Base-by-base conservation (phyloP, 1,140 invertebrate species). In the Bicyclus anynana region DNA sequence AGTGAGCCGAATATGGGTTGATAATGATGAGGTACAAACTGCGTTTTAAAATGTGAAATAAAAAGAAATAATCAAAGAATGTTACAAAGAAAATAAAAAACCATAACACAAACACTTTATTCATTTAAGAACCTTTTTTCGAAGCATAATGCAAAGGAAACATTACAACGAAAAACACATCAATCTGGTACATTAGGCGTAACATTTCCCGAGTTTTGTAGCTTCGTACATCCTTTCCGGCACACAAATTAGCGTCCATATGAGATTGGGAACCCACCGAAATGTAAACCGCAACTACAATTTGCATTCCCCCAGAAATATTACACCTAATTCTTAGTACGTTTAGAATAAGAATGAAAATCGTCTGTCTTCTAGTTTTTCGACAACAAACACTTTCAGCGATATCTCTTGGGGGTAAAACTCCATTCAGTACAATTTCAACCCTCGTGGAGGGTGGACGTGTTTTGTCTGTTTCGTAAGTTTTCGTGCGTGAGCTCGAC, bases 161-260 rank as follows among this genome's bases (percentile, higher is more conserved):
- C 59, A 23, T 46, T 54, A 53, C 48, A 66, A 58, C 49, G 55
- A 59, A 69, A 68, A 64, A 65, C 56, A 66, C 69, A 72, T 72
- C 66, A 72, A 72, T 72, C 66, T 69, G 50, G 29, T 62, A 63
- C 65, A 66, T 69, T 67, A 65, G 51, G 47, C 55, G 61, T 60
- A 62, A 66, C 63, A 69, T 65, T 67, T 66, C 61, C 55, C 58
- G 54, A 65, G 63, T 59, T 65, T 65, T 68, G 62, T 69, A 63
- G 59, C 37, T 37, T 48, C 52, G 38, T 59, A 53, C 56, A 47
- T 53, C 65, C 60, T 66, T 72, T 63, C 63, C 64, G 52, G 64
- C 67, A 69, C 62, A 72, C 67, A 80, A 77, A 80, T 80, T 75
- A 80, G 67, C 67, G 66, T 72, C 68, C 70, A 69, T 73, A 77